Conservation (phyloP, 2,797 vertebrate species). For the Spondyliosoma cantharus region DNA sequence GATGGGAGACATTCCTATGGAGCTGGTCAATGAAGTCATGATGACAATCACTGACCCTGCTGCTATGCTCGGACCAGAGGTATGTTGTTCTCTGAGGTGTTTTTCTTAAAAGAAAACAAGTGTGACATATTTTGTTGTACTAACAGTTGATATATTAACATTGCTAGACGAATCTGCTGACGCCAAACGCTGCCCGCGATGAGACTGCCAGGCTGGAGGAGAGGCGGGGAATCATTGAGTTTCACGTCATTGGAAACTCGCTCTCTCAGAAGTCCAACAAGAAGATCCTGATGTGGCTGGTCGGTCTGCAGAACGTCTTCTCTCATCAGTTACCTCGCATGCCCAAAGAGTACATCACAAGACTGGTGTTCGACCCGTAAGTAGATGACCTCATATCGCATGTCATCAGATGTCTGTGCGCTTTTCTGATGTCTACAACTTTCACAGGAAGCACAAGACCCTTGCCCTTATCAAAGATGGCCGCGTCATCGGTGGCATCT, state of each 20-base stretch:
- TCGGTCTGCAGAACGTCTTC: slow-evolving; percentile 98
- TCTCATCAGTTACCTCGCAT: slow-evolving; percentile 98
- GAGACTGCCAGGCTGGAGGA: slow-evolving; percentile 97
- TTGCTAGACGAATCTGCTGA: slow-evolving; percentile 92
- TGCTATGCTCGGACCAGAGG: slow-evolving; percentile 98
- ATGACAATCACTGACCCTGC: slow-evolving; percentile 98
- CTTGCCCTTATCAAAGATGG: slow-evolving; percentile 98
- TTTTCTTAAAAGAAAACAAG: background rate
- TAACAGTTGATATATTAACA: background rate
- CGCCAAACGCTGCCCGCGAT: slow-evolving; percentile 94
- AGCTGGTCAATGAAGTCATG: slow-evolving; percentile 99
- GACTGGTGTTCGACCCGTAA: slow-evolving; percentile 98
- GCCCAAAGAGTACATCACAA: slow-evolving; percentile 99
- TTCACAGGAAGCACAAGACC: slow-evolving; percentile 96
- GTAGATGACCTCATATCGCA: slow-evolving; percentile 50
- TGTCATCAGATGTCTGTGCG: rapidly evolving
- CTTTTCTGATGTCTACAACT: background rate
- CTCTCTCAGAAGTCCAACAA: slow-evolving; percentile 98
- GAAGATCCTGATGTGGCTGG: slow-evolving; percentile 98
- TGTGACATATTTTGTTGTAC: background rate
- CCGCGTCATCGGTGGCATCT: slow-evolving; percentile 98
- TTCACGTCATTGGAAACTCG: slow-evolving; percentile 98
- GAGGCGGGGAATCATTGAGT: slow-evolving; percentile 96
- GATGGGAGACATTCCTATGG: slow-evolving; percentile 99
- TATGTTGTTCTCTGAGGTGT: slow-evolving; percentile 16